Evolutionary conservation across 2,888 invertebrate species (phyloP).

Genomic region (Chaetoderma sp.): DNA sequence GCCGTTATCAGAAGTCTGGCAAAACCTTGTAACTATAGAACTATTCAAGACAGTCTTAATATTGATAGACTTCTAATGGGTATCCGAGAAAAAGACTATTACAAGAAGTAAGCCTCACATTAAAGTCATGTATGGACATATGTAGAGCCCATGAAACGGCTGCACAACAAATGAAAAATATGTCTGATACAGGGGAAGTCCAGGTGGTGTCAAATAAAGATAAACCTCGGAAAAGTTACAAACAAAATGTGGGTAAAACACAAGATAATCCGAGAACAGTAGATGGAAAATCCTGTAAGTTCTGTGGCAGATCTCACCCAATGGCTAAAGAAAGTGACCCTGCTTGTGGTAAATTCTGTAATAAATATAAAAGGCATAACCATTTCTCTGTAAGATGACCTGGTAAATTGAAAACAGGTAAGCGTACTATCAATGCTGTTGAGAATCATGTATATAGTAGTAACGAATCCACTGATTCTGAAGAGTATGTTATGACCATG

Average conservation of each 20-base stretch:
- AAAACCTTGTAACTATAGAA: conserved; percentile 30
- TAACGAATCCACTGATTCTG: not conserved
- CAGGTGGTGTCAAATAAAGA: not conserved
- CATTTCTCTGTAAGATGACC: conserved; percentile 16
- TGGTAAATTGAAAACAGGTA: not conserved
- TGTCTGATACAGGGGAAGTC: not conserved
- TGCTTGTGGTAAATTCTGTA: conserved; percentile 11
- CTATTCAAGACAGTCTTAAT: conserved; percentile 28
- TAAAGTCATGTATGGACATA: conserved; percentile 21
- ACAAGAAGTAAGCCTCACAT: conserved; percentile 16
- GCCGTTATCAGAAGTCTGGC: conserved; percentile 15
- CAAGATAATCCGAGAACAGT: not conserved
- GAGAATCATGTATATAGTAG: not conserved
- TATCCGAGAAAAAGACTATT: conserved; percentile 14
- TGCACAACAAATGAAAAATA: not conserved
- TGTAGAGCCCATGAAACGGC: conserved; percentile 23
- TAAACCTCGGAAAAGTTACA: not conserved
- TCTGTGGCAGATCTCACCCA: conserved; percentile 17
- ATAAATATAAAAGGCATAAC: conserved; percentile 7
- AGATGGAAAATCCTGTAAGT: conserved; percentile 1
- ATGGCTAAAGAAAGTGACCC: conserved; percentile 17
- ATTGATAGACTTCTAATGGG: conserved; percentile 36
- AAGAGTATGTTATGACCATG: not conserved
- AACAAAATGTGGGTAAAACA: not conserved
- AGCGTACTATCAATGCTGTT: not conserved